These are phyloP conservation scores for Anolis sagrei DNA, from an alignment of 2,113 vertebrate genomes.

Conservation along the genomic window DNA sequence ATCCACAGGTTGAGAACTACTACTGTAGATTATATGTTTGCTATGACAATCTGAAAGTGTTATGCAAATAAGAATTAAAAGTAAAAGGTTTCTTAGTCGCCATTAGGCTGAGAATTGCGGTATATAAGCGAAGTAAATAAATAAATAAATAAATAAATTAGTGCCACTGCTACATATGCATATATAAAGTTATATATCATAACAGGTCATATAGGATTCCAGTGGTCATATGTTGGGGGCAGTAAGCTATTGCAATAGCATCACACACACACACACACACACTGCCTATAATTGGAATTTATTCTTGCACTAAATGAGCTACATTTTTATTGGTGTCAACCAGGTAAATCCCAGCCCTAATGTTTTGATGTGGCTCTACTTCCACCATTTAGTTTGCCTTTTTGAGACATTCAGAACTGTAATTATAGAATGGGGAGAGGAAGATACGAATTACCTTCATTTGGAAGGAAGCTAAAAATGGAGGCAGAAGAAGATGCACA, in stretches of 20 bases:
- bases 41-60: too few species aligned
- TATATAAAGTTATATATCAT: too few species aligned
- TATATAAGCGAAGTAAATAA: too few species aligned
- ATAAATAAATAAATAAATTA: too few species aligned
- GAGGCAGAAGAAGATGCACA: not conserved
- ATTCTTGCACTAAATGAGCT: not conserved
- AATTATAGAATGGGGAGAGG: not conserved
- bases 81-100: too few species aligned
- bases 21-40: too few species aligned
- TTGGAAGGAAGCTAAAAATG: not conserved
- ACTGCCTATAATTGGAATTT: not conserved
- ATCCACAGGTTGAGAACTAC: too few species aligned
- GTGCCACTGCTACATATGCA: too few species aligned
- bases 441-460: not conserved
- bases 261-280: not conserved
- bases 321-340: too few species aligned
- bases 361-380: not conserved
- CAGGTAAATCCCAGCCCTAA: not conserved
- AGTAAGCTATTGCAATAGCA: not conserved
- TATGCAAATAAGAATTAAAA: too few species aligned
- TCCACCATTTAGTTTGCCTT: not conserved
- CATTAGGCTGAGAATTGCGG: too few species aligned
- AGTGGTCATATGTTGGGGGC: not conserved
- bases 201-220: too few species aligned
- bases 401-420: not conserved